These are phyloP conservation scores for Cariama cristata DNA, from an alignment of 2,113 vertebrate genomes.

Conservation along the genomic window DNA sequence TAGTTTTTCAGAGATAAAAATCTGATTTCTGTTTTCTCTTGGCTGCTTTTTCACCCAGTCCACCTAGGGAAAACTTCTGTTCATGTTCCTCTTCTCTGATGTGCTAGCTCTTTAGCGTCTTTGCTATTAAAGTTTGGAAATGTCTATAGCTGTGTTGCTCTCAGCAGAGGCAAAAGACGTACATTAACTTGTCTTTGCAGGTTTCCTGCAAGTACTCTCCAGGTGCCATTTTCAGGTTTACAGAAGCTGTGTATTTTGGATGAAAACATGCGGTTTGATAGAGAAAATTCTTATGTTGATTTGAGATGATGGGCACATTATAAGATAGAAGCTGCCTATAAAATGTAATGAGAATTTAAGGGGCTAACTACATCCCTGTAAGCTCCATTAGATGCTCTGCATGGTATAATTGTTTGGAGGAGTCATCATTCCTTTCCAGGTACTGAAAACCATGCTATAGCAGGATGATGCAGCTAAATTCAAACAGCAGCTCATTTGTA, in stretches of 20 bases:
- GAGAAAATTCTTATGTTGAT: neutral
- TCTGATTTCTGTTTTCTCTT: neutral
- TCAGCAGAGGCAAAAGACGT: neutral
- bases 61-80: neutral
- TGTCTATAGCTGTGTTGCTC: neutral
- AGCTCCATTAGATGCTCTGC: neutral
- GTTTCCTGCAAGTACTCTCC: neutral
- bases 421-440: neutral
- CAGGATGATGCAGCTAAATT: constrained; percentile 15
- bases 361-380: neutral
- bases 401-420: neutral
- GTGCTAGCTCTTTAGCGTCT: neutral
- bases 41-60: neutral
- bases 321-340: neutral
- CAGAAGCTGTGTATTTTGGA: neutral
- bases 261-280: neutral
- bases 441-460: neutral
- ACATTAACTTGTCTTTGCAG: neutral
- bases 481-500: neutral
- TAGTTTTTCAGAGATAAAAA: neutral
- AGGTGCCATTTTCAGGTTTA: neutral
- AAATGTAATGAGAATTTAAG: neutral
- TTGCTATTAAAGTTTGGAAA: neutral
- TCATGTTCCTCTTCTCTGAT: fast-evolving
- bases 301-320: neutral